Conservation (phyloP, 2,888 invertebrate genomes). For the Cheilosia vulpina region DNA sequence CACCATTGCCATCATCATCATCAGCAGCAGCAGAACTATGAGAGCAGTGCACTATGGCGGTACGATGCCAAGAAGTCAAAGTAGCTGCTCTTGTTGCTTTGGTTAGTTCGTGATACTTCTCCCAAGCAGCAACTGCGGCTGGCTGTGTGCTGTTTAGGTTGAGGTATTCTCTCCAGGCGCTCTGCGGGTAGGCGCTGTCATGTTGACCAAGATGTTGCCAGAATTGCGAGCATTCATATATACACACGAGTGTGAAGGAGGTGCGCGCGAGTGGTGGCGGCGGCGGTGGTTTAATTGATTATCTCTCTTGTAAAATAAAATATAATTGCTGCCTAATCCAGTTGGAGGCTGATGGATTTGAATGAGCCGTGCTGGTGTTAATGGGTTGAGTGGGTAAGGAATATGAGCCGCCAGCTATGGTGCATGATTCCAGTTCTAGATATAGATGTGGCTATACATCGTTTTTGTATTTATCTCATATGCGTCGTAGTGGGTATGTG, state of each 20-base stretch:
- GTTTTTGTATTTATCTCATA: no score
- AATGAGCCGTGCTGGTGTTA: slow-evolving; percentile 40
- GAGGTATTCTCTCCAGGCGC: background rate
- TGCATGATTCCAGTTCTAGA: no score
- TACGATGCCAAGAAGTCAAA: slow-evolving; percentile 59
- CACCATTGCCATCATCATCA: slow-evolving; percentile 6
- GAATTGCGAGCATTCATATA: slow-evolving; percentile 49
- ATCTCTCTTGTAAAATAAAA: slow-evolving; percentile 54
- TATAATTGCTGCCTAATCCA: slow-evolving; percentile 57
- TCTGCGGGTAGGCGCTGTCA: slow-evolving; percentile 20
- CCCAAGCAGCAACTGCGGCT: slow-evolving; percentile 46
- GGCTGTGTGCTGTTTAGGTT: slow-evolving; percentile 13
- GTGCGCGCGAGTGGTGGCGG: slow-evolving; percentile 48
- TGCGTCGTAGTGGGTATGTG: no score
- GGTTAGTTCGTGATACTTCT: slow-evolving; percentile 61
- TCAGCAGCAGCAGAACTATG: background rate
- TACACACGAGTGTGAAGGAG: background rate
- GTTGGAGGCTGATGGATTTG: slow-evolving; percentile 4
- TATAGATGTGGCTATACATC: no score
- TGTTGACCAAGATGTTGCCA: slow-evolving; percentile 62
- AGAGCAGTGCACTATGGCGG: slow-evolving; percentile 9
- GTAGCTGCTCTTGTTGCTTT: slow-evolving; percentile 62
- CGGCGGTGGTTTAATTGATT: slow-evolving; percentile 67
- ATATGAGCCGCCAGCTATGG: background rate
- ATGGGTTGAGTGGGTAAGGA: slow-evolving; percentile 22